phyloP scores from a whole-genome alignment of 1,140 invertebrate species.

The Mesaphorura yosii region DNA sequence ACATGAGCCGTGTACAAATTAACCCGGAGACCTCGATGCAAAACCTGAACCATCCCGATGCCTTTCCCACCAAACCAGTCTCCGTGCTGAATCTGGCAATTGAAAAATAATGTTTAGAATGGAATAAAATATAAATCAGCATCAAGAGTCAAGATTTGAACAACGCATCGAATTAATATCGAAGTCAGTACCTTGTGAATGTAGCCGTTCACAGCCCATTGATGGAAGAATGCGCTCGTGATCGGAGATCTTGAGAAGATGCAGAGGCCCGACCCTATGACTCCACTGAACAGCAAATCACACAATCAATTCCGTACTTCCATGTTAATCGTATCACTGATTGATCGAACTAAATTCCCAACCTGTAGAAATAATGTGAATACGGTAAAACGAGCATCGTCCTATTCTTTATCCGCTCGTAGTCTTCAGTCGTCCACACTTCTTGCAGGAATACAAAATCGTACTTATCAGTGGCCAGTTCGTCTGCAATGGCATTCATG shows the following conservation, averaged over 20 bases:
- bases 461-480: constrained; percentile 54
- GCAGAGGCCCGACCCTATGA: constrained; percentile 81
- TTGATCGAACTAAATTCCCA: too few species aligned
- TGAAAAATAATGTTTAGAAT: too few species aligned
- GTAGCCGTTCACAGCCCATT: constrained; percentile 92
- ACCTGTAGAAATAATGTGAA: constrained; percentile 90
- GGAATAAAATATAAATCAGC: background rate
- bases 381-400: constrained; percentile 55
- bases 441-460: constrained; percentile 88
- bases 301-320: background rate
- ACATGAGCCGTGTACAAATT: constrained; percentile 89
- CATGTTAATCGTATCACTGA: background rate
- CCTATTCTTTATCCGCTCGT: constrained; percentile 52
- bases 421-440: constrained; percentile 74
- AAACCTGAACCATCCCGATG: constrained; percentile 72
- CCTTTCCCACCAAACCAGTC: constrained; percentile 99
- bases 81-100: constrained; percentile 63
- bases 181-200: constrained; percentile 66
- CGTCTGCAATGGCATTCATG: constrained; percentile 66
- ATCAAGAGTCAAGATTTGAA: too few species aligned
- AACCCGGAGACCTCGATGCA: constrained; percentile 53
- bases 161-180: too few species aligned
- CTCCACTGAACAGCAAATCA: constrained; percentile 51
- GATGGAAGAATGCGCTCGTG: constrained; percentile 74
- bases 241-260: constrained; percentile 81